Conservation (phyloP, 1,140 invertebrate genomes). For the Wasmannia auropunctata region DNA sequence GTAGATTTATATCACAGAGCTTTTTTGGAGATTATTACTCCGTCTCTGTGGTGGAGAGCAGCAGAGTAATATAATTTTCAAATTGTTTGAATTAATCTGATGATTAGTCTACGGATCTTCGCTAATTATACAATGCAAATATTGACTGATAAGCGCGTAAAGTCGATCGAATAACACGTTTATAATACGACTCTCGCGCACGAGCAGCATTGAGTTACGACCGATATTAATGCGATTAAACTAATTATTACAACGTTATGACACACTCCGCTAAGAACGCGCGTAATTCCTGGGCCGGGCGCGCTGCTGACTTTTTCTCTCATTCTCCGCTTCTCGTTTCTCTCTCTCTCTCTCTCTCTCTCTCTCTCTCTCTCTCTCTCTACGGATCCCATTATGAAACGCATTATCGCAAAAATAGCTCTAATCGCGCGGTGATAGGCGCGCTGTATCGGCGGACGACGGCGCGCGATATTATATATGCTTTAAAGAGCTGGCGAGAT, state of each 20-base stretch:
- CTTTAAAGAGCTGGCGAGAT: slow-evolving; percentile 64
- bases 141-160: neutral
- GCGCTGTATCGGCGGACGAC: slow-evolving; percentile 39
- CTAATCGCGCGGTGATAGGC: slow-evolving; percentile 68
- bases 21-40: neutral
- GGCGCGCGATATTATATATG: slow-evolving; percentile 68
- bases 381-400: slow-evolving; percentile 43
- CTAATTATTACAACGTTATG: slow-evolving; percentile 40
- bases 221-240: slow-evolving; percentile 61
- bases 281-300: slow-evolving; percentile 49
- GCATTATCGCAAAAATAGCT: slow-evolving; percentile 71
- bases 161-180: neutral
- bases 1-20: neutral
- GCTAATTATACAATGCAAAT: slow-evolving; percentile 24
- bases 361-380: neutral
- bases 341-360: slow-evolving; percentile 18
- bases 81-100: slow-evolving; percentile 12
- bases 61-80: neutral
- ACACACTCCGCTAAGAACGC: slow-evolving; percentile 52
- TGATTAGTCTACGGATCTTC: neutral
- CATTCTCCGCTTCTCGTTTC: neutral
- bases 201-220: slow-evolving; percentile 7
- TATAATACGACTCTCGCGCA: neutral
- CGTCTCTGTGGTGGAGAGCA: neutral
- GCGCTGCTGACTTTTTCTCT: too few species aligned